phyloP scores from a whole-genome alignment of 2,797 vertebrate genomes.

The Catamblyrhynchus diadema region DNA sequence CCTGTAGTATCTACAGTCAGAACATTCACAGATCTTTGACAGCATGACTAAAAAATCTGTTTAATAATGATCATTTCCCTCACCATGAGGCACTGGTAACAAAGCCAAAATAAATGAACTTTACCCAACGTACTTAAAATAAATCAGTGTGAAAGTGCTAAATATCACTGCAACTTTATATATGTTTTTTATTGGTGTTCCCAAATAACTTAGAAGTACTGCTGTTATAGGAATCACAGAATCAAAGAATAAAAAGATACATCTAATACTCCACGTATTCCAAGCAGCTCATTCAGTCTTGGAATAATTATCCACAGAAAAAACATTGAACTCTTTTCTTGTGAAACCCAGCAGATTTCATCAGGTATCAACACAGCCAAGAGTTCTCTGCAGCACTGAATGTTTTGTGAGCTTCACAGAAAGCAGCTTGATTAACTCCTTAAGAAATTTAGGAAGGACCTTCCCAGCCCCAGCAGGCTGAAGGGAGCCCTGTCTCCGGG shows the following conservation, averaged over 20 bases:
- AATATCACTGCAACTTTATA: neutral
- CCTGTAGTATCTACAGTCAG: neutral
- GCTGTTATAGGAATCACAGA: neutral
- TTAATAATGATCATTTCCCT: neutral
- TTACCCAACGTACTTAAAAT: neutral
- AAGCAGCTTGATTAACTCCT: neutral
- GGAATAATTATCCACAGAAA: neutral
- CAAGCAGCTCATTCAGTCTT: neutral
- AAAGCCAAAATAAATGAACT: neutral
- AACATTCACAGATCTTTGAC: neutral
- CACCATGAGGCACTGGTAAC: neutral
- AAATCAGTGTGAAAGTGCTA: neutral
- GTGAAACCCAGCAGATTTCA: neutral
- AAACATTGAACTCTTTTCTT: neutral
- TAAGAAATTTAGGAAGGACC: neutral
- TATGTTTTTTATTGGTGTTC: neutral
- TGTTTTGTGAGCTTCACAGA: neutral
- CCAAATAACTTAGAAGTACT: neutral
- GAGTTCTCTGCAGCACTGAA: neutral
- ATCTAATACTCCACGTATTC: neutral
- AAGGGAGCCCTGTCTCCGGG: neutral
- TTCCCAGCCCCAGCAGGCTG: neutral
- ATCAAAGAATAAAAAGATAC: neutral
- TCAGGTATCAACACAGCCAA: neutral
- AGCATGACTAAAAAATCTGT: neutral